phyloP scores from a whole-genome alignment of 2,888 invertebrate genomes.

The Tipula vernalis region DNA sequence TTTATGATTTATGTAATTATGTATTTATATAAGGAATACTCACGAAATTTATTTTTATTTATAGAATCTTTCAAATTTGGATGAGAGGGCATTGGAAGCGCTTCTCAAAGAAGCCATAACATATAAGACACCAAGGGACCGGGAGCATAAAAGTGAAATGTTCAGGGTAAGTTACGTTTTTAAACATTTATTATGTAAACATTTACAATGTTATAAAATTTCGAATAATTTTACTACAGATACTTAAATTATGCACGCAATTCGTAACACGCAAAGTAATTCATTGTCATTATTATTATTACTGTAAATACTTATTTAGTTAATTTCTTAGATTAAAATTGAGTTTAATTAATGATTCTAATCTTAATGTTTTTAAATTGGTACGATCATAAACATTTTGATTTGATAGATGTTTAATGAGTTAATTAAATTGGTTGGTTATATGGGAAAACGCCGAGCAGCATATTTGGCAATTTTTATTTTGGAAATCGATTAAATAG shows the following conservation, averaged over 20 bases:
- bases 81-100: conserved; percentile 63
- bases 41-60: conserved; percentile 9
- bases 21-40: neutral
- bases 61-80: conserved; percentile 44
- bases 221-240: neutral
- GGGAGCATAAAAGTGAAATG: conserved; percentile 70
- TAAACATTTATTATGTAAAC: neutral
- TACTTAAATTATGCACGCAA: neutral
- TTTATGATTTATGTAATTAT: neutral
- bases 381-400: neutral
- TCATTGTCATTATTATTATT: neutral
- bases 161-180: conserved; percentile 49
- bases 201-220: neutral
- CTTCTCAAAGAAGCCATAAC: conserved; percentile 72
- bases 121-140: conserved; percentile 74
- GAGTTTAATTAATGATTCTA: neutral
- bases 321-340: neutral
- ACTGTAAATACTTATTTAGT: neutral
- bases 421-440: neutral
- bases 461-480: too few species aligned
- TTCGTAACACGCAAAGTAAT: neutral
- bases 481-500: too few species aligned
- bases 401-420: neutral
- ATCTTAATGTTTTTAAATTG: neutral
- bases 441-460: neutral